phyloP scores from a whole-genome alignment of 2,113 vertebrate species.

The Cavia aperea region DNA sequence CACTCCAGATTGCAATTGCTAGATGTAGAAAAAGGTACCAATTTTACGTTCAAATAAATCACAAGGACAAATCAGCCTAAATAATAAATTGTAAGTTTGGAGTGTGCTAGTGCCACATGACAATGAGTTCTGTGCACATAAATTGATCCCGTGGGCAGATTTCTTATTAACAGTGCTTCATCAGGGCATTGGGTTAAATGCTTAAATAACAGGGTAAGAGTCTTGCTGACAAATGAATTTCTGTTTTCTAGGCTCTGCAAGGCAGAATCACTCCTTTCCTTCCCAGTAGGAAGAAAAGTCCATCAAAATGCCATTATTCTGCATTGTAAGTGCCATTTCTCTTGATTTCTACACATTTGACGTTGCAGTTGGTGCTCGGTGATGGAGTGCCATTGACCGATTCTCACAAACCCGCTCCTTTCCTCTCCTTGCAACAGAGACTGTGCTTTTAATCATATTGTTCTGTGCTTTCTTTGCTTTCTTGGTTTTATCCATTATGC shows the following conservation, averaged over 20 bases:
- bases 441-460: slow-evolving; percentile 55
- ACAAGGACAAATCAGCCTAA: slow-evolving; percentile 14
- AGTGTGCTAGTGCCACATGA: not conserved
- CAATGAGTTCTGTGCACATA: not conserved
- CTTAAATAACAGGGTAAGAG: slow-evolving; percentile 59
- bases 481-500: slow-evolving; percentile 52
- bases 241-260: slow-evolving; percentile 40
- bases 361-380: slow-evolving; percentile 25
- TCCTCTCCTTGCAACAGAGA: not conserved
- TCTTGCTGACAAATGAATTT: slow-evolving; percentile 58
- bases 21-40: not conserved
- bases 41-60: slow-evolving; percentile 14
- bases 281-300: slow-evolving; percentile 52
- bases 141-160: not conserved
- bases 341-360: slow-evolving; percentile 36
- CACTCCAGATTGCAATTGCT: not conserved
- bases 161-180: slow-evolving; percentile 58
- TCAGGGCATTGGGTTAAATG: slow-evolving; percentile 46
- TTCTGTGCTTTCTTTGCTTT: slow-evolving; percentile 2
- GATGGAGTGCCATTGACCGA: slow-evolving; percentile 58
- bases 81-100: slow-evolving; percentile 37
- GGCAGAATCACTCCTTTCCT: not conserved
- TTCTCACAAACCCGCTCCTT: slow-evolving; percentile 25
- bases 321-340: not conserved
- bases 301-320: slow-evolving; percentile 64